phyloP scores from a whole-genome alignment of 2,888 invertebrate species.

The Yponomeuta malinellus region DNA sequence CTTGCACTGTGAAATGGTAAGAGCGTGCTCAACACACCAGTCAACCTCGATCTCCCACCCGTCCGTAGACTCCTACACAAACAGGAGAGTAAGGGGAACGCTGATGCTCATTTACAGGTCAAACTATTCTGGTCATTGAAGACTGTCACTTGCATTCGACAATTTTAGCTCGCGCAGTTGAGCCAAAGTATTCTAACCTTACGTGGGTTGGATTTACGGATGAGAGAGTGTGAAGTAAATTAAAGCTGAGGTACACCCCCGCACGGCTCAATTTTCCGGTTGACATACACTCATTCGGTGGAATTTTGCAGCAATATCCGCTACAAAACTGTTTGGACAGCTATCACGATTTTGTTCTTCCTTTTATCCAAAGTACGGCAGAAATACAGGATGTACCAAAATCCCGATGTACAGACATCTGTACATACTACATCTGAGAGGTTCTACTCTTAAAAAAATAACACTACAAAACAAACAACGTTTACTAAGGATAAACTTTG shows the following conservation, averaged over 20 bases:
- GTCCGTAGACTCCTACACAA: neutral
- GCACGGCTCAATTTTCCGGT: constrained; percentile 51
- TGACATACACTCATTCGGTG: constrained; percentile 36
- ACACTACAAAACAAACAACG: too few species aligned
- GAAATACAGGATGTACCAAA: neutral
- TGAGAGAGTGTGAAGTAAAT: neutral
- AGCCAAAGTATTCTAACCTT: neutral
- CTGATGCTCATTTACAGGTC: neutral
- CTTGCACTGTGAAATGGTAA: neutral
- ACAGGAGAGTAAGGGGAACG: neutral
- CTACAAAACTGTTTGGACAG: neutral
- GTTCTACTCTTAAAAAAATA: too few species aligned
- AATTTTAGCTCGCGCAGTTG: neutral
- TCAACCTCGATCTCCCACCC: neutral
- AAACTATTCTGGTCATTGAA: neutral
- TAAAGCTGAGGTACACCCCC: neutral
- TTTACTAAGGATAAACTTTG: too few species aligned
- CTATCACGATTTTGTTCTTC: neutral
- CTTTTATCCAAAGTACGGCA: neutral
- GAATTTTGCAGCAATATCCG: constrained; percentile 5
- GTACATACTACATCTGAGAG: too few species aligned
- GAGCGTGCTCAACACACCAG: neutral
- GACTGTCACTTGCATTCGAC: constrained; percentile 11
- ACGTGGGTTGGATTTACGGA: neutral
- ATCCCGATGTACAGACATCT: too few species aligned